Evolutionary conservation across 2,113 vertebrate species (phyloP), one percentile per base, ranked within the genome.

Genomic region (Amphiprion percula): DNA sequence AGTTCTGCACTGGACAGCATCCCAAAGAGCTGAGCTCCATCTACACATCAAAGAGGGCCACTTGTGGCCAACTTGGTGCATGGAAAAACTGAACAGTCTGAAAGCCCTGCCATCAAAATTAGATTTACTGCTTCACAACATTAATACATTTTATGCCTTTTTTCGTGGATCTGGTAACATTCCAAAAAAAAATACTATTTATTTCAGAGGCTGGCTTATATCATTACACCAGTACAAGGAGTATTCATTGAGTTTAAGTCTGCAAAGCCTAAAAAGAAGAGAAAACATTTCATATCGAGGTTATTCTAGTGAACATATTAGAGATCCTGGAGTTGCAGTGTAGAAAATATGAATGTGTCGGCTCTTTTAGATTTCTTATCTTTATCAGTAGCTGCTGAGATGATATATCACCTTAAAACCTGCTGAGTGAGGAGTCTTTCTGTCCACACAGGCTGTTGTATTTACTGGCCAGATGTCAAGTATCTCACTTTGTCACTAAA

Each of bases 1-100:
- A 60, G 75, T 28, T 79, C 53, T 69, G 67, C 69, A 14, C 81
- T 92, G 91, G 91, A 87, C 54, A 47, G 73, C 49, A 50, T 88
- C 89, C 89, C 74, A 78, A 72, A 30, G 68, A 85, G 74, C 86
- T 84, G 56, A 72, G 80, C 62, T 87, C 77, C 72, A 90, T 92
- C 85, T 82, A 44, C 76, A 79, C 91, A 91, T 91, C 91, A 94
- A 91, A 92, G 69, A 60, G 55, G 56, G 84, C 47, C 79, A 68
- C 77, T 89, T 90, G 81, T 85, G 81, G 88, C 86, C 85, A 73
- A 73, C 73, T 77, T 44, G 53, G 77, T 76, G 84, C 80, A 68
- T 78, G 83, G 82, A 87, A 88, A 91, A 85, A 89, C 62, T 91
- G 30, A 86, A 79, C 65, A 56, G 55, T 72, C 70, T 86, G 68